Percentiles rank a stretch among this genome's conserved stretches.
Evolutionary conservation across 2,888 invertebrate genomes (phyloP).

Genomic region (Neoascia interrupta): DNA sequence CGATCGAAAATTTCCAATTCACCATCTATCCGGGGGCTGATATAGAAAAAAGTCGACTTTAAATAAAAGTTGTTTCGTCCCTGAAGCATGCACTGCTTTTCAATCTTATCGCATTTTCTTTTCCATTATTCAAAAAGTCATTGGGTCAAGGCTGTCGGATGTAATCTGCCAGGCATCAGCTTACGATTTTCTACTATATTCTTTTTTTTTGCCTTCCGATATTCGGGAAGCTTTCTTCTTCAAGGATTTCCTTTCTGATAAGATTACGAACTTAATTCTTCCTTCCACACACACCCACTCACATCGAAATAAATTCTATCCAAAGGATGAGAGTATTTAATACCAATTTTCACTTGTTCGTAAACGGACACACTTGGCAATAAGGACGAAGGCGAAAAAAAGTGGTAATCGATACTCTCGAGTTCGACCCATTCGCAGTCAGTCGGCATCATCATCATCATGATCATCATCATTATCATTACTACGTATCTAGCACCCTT

Average conservation of each 20-base stretch:
- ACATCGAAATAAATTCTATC: background rate
- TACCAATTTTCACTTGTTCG: conserved; percentile 51
- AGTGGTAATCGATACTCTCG: conserved; percentile 58
- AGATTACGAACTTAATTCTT: conserved; percentile 65
- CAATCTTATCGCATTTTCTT: conserved; percentile 4
- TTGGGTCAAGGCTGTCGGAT: conserved; percentile 66
- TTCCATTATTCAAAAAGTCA: conserved; percentile 50
- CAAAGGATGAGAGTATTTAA: conserved; percentile 34
- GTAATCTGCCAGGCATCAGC: conserved; percentile 49
- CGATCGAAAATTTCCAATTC: too few species aligned
- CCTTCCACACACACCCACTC: conserved; percentile 9
- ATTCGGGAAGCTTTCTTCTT: conserved; percentile 31
- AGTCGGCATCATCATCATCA: conserved; percentile 52
- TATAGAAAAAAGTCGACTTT: too few species aligned
- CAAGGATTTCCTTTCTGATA: conserved; percentile 52
- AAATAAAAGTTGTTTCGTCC: too few species aligned
- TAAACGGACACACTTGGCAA: conserved; percentile 3
- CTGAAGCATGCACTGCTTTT: too few species aligned
- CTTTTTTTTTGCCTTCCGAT: conserved; percentile 29
- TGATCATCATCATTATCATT: conserved; percentile 54
- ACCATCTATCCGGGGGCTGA: too few species aligned
- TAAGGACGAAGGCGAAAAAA: background rate
- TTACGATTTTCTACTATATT: conserved; percentile 42
- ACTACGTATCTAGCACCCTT: conserved; percentile 68
- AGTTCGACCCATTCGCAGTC: conserved; percentile 50